A percentile compares a stretch with the other conserved stretches of the same genome.
Evolutionary conservation across 1,140 invertebrate species (phyloP).

Genomic region (Eciton burchellii): DNA sequence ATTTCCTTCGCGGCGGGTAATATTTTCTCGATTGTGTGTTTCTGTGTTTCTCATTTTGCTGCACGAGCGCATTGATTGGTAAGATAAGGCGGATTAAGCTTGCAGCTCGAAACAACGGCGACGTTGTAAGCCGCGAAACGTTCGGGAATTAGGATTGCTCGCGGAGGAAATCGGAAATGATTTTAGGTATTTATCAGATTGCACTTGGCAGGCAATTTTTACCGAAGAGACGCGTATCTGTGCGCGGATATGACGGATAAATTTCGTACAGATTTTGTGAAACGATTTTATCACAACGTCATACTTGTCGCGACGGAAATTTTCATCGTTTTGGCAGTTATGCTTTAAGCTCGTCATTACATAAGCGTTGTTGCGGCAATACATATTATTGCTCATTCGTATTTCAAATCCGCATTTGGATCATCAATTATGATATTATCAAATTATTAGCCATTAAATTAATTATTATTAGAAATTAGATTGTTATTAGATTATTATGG

Average conservation of each 20-base stretch:
- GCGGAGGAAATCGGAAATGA: constrained; percentile 60
- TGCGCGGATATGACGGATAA: not conserved
- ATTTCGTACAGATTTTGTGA: constrained; percentile 28
- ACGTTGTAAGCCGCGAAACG: constrained; percentile 37
- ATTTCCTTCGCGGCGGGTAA: not conserved
- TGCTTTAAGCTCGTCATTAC: not conserved
- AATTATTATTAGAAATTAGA: not conserved
- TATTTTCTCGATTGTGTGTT: constrained; percentile 39
- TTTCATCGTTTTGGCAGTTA: constrained; percentile 8
- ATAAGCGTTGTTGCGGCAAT: not conserved
- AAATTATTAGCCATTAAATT: not conserved
- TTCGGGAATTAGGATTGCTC: not conserved
- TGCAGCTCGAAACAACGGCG: constrained; percentile 21
- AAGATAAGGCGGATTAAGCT: constrained; percentile 48
- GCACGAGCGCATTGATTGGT: constrained; percentile 1
- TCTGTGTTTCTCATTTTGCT: too few relatives aligned
- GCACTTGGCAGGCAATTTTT: constrained; percentile 37
- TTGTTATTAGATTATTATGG: too few relatives aligned
- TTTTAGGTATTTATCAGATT: constrained; percentile 70
- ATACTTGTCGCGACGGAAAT: too few relatives aligned
- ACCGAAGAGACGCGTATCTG: constrained; percentile 64
- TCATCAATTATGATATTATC: not conserved
- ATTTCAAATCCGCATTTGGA: not conserved
- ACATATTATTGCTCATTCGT: not conserved
- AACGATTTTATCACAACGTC: constrained; percentile 45